Conservation (phyloP, 2,888 invertebrate species). For the Drosophila eohydei region DNA sequence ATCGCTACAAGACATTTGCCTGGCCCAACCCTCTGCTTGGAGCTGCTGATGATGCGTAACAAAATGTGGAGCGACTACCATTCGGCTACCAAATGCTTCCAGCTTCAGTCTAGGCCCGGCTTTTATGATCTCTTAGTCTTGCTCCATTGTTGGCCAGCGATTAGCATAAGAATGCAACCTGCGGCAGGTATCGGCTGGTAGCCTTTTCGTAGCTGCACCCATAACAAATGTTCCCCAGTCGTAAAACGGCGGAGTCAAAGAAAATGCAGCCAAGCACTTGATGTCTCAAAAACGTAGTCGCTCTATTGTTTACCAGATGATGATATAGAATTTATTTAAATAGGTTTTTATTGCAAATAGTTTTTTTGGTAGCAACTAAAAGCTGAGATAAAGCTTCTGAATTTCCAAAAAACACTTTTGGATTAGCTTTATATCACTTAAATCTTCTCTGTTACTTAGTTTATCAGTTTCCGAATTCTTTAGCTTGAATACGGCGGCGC, state of each 20-base stretch:
- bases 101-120: constrained; percentile 23
- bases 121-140: constrained; percentile 45
- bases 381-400: constrained; percentile 61
- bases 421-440: background rate
- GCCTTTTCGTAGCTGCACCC: constrained; percentile 46
- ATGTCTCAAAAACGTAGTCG: constrained; percentile 26
- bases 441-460: constrained; percentile 4
- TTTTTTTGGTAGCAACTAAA: constrained; percentile 44
- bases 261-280: constrained; percentile 49
- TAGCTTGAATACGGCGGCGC: background rate
- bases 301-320: constrained; percentile 21
- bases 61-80: constrained; percentile 63
- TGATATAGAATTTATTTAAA: constrained; percentile 44
- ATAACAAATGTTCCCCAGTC: constrained; percentile 56
- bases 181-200: constrained; percentile 54
- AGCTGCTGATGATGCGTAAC: constrained; percentile 48
- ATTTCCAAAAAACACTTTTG: constrained; percentile 30
- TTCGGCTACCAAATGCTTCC: constrained; percentile 42
- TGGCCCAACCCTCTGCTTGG: background rate
- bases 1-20: constrained; percentile 44
- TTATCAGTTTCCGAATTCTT: background rate
- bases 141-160: constrained; percentile 55
- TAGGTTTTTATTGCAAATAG: constrained; percentile 74
- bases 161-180: constrained; percentile 77
- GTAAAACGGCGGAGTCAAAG: constrained; percentile 34